Evolutionary conservation across 2,797 vertebrate species (phyloP), one percentile per base, ranked within the genome.

Genomic region (Xenentodon cancila): DNA sequence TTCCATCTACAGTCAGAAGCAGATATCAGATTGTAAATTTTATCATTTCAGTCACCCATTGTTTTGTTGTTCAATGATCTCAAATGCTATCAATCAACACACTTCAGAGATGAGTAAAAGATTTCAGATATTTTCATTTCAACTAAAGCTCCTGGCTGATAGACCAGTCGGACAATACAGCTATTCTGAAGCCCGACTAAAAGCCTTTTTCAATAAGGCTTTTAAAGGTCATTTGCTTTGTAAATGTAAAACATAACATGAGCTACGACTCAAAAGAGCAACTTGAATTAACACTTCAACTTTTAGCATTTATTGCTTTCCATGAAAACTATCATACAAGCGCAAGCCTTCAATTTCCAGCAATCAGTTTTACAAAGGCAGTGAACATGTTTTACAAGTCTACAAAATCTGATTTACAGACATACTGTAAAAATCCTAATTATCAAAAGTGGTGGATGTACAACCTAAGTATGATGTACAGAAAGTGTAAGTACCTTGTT

Each of bases 241-340:
- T 25, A 42, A 8, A 11, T 15, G 22, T 48, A 3, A 45, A 45
- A 50, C 20, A 54, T 43, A 22, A 21, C 8, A 37, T 22, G 34
- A 32, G 62, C 27, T 52, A 19, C 11, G 60, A 46, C 13, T 17
- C 12, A 5, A 59, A 59, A 20, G 19, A 77, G 64, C 2, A 67
- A 54, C 13, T 65, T 22, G 5, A 1, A 8, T 27, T 50, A 18
- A 46, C 52, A 68, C 20, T 54, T 85, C 83, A 91, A 93, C 91
- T 72, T 93, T 95, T 90, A 94, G 92, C 93, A 94, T 97, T 97
- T 97, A 97, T 97, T 97, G 95, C 95, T 97, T 96, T 94, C 94
- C 93, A 95, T 94, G 94, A 98, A 96, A 95, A 96, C 95, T 94
- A 93, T 95, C 92, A 94, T 94, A 95, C 96, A 96, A 96, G 94